phyloP scores from a whole-genome alignment of 2,888 invertebrate species.

The Caradrina kadenii region DNA sequence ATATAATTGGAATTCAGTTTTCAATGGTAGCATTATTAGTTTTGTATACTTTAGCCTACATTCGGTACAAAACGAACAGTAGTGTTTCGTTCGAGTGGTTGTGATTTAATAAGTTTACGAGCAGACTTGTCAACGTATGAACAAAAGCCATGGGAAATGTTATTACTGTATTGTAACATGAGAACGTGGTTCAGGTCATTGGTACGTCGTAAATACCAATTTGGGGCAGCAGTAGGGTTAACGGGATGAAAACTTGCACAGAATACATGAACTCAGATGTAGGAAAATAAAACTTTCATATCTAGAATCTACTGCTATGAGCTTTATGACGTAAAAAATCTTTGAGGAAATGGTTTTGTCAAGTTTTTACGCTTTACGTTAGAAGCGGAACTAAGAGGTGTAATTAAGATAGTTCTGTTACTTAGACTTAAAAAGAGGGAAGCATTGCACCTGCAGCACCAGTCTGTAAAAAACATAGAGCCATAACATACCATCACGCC shows the following conservation, averaged over 20 bases:
- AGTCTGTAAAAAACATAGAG: conserved; percentile 20
- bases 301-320: background rate
- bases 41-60: conserved; percentile 39
- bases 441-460: conserved; percentile 11
- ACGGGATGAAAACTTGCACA: conserved; percentile 33
- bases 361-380: conserved; percentile 45
- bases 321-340: conserved; percentile 16
- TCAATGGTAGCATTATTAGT: conserved; percentile 27
- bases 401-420: conserved; percentile 52
- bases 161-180: conserved; percentile 71
- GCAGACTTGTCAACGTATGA: conserved; percentile 73
- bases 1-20: conserved; percentile 2
- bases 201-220: conserved; percentile 76
- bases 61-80: conserved; percentile 37
- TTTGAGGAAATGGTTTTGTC: conserved; percentile 37
- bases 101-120: conserved; percentile 76
- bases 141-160: conserved; percentile 74
- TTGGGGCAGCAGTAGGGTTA: conserved; percentile 65
- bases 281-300: conserved; percentile 1
- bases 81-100: conserved; percentile 53
- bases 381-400: conserved; percentile 50
- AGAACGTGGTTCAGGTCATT: conserved; percentile 70
- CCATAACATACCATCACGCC: too few species aligned
- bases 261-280: conserved; percentile 1
- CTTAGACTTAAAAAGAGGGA: conserved; percentile 29